Evolutionary conservation across 2,797 vertebrate species (phyloP), one percentile per base, ranked within the genome.

Genomic region (Denticeps clupeoides): DNA sequence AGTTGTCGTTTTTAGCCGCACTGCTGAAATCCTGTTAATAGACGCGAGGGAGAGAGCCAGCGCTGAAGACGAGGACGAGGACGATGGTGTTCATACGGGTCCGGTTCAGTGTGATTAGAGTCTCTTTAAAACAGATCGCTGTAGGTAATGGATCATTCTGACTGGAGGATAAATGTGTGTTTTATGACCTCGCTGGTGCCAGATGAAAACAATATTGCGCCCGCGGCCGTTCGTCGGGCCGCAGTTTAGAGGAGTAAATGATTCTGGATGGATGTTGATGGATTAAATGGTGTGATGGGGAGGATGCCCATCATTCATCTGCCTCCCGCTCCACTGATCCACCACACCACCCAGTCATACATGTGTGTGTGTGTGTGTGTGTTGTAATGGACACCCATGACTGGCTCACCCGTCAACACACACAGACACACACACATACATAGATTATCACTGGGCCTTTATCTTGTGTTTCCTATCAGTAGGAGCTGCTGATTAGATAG

Each of bases 101-200:
- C n/a, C n/a, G n/a, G n/a, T n/a, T n/a, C n/a, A n/a, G n/a, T n/a
- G n/a, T n/a, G n/a, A n/a, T n/a, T n/a, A n/a, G n/a, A n/a, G n/a
- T n/a, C n/a, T n/a, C n/a, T n/a, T n/a, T n/a, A 21, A 12, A 9
- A 18, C 26, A n/a, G 22, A 44, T 24, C 44, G 8, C 33, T 65
- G 55, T 62, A 73, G 74, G 68, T 75, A 60, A 76, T 72, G 68
- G 69, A 70, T 75, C 62, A 56, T 63, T 58, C 47, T 63, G 70
- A 73, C 75, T 69, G 59, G 32, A 19, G 46, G 67, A 76, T 73
- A 49, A 67, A 77, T 75, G 67, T 61, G 59, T 70, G 72, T 63
- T 60, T 73, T 57, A 57, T 65, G 73, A 75, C 72, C 65, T 77
- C 62, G 68, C 58, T 51, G 60, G 63, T 58, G 42, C 68, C 64